Conservation (phyloP, 2,797 vertebrate genomes). For the Xiphorhynchus erythropygius region DNA sequence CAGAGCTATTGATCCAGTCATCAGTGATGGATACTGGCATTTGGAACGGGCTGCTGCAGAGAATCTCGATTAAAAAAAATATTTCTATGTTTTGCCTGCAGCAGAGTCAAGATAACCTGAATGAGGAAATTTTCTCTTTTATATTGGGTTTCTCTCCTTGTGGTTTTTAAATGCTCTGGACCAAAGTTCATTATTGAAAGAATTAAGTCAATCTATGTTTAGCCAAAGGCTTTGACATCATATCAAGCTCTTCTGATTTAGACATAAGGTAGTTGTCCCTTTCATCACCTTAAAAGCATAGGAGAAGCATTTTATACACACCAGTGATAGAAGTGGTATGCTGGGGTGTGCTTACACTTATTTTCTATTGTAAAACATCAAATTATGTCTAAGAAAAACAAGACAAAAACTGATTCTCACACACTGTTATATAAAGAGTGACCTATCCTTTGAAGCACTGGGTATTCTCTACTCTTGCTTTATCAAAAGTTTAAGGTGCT, state of each 20-base stretch:
- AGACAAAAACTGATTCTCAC: slow-evolving; percentile 33
- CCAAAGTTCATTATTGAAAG: slow-evolving; percentile 83
- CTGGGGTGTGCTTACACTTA: background rate
- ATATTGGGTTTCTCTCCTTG: slow-evolving; percentile 79
- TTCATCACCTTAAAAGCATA: slow-evolving; percentile 71
- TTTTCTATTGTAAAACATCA: slow-evolving; percentile 52
- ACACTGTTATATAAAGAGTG: background rate
- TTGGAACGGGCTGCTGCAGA: slow-evolving; percentile 84
- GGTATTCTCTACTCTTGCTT: background rate
- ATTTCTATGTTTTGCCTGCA: slow-evolving; percentile 84
- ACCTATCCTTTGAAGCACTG: slow-evolving; percentile 4
- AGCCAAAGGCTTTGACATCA: slow-evolving; percentile 80
- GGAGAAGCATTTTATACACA: slow-evolving; percentile 61
- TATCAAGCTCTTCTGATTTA: slow-evolving; percentile 76
- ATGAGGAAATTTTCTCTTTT: slow-evolving; percentile 78
- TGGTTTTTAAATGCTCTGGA: slow-evolving; percentile 78
- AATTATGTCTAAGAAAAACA: slow-evolving; percentile 54
- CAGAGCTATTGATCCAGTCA: slow-evolving; percentile 98
- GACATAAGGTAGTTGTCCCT: slow-evolving; percentile 74
- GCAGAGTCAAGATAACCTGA: slow-evolving; percentile 78
- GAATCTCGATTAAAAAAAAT: slow-evolving; percentile 84
- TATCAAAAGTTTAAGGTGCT: background rate
- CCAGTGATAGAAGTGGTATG: slow-evolving; percentile 26
- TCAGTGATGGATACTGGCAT: slow-evolving; percentile 96
- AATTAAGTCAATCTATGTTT: slow-evolving; percentile 83